Conservation (phyloP, 2,797 vertebrate species). For the Synanceia verrucosa region DNA sequence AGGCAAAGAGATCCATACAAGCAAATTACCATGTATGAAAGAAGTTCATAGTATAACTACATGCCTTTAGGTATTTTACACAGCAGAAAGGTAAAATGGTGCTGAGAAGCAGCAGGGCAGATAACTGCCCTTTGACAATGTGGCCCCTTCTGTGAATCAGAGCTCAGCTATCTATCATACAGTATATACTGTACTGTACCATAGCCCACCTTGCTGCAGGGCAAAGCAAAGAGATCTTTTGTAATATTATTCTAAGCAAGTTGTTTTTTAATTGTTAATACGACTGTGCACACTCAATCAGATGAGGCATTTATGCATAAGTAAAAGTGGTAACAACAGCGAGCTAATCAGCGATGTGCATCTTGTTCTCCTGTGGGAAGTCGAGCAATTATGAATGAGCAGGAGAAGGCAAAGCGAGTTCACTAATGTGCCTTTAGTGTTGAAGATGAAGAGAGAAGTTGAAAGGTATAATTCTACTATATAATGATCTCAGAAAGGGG, state of each 20-base stretch:
- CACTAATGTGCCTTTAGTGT: slow-evolving; percentile 75
- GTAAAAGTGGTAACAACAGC: slow-evolving; percentile 69
- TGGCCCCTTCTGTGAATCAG: neutral
- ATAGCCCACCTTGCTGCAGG: slow-evolving; percentile 33
- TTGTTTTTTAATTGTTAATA: slow-evolving; percentile 70
- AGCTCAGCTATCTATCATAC: slow-evolving; percentile 20
- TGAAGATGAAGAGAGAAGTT: slow-evolving; percentile 38
- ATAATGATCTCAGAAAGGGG: slow-evolving; percentile 53
- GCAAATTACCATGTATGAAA: slow-evolving; percentile 28
- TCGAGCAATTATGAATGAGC: slow-evolving; percentile 78
- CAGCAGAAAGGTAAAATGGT: slow-evolving; percentile 13
- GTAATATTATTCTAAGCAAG: slow-evolving; percentile 65
- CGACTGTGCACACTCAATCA: slow-evolving; percentile 48
- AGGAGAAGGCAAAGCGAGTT: slow-evolving; percentile 48
- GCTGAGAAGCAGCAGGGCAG: slow-evolving; percentile 26
- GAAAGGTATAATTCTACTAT: slow-evolving; percentile 49
- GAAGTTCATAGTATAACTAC: slow-evolving; percentile 24
- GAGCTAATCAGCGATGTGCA: slow-evolving; percentile 71
- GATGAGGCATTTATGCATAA: slow-evolving; percentile 67
- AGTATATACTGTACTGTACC: neutral
- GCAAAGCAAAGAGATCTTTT: slow-evolving; percentile 59
- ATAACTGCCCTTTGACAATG: slow-evolving; percentile 6
- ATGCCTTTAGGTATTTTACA: slow-evolving; percentile 37
- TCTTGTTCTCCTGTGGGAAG: slow-evolving; percentile 69
- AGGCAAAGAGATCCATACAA: slow-evolving; percentile 2